Conservation (phyloP, 64 coral and sea anemone species). For the Montipora foliosa region DNA sequence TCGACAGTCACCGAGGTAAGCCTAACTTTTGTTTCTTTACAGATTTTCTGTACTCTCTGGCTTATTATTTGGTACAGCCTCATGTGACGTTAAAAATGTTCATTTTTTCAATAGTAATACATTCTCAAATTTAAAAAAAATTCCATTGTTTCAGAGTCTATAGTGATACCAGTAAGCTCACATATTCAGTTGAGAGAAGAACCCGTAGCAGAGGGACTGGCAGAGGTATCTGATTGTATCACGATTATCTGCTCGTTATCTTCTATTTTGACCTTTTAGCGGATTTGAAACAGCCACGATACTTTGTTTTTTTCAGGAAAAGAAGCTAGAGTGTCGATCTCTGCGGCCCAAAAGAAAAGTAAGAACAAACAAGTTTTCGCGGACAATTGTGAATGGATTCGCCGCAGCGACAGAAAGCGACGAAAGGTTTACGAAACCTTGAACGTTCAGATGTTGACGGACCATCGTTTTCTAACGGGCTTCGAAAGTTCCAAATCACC, state of each 20-base stretch:
- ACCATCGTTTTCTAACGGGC: constrained; percentile 64
- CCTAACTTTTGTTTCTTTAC: neutral
- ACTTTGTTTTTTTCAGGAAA: constrained; percentile 5
- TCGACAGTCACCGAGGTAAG: constrained; percentile 5
- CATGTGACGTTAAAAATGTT: neutral
- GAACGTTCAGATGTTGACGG: constrained; percentile 80
- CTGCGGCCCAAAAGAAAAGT: neutral
- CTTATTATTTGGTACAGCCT: neutral
- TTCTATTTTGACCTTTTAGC: too few relatives aligned
- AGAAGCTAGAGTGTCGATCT: neutral
- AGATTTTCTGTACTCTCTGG: neutral
- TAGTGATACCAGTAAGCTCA: neutral
- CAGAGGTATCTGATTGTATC: neutral
- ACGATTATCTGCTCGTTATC: too few relatives aligned
- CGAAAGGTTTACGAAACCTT: constrained; percentile 87
- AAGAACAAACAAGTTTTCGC: constrained; percentile 18
- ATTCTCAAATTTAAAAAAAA: neutral
- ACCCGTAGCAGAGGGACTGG: neutral
- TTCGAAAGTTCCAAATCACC: constrained; percentile 60
- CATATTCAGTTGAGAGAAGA: neutral
- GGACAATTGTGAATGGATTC: constrained; percentile 16
- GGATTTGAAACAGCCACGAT: neutral
- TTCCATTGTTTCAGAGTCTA: neutral
- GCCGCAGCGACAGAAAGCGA: constrained; percentile 86
- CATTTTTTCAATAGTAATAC: neutral